phyloP scores from a whole-genome alignment of 2,113 vertebrate genomes.

The Tychaedon coryphoeus region DNA sequence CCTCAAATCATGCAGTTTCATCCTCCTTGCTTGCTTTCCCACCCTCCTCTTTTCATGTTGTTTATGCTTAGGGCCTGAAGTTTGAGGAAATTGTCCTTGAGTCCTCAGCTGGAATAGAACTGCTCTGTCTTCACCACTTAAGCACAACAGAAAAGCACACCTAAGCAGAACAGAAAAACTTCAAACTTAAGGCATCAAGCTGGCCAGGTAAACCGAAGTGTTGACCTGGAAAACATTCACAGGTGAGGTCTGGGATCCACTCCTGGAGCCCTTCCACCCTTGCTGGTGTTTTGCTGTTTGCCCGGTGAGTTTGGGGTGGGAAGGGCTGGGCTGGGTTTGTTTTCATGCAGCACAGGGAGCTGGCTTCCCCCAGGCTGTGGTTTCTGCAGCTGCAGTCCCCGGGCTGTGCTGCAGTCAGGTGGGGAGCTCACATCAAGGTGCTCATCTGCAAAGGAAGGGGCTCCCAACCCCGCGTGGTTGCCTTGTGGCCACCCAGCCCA shows the following conservation, averaged over 20 bases:
- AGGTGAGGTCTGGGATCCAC: accelerated
- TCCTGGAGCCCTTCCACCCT: not conserved
- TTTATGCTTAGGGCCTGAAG: too few relatives aligned
- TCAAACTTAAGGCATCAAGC: not conserved
- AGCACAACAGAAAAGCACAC: too few relatives aligned
- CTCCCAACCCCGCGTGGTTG: not conserved
- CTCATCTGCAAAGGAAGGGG: conserved; percentile 20
- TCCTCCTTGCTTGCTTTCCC: too few relatives aligned
- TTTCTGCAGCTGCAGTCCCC: conserved; percentile 4
- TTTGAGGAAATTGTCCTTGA: too few relatives aligned
- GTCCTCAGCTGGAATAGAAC: too few relatives aligned
- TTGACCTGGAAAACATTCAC: not conserved
- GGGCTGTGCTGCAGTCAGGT: too few relatives aligned
- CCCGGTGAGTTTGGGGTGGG: not conserved
- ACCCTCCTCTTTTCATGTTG: too few relatives aligned
- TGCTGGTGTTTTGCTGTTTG: not conserved
- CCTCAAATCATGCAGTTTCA: too few relatives aligned
- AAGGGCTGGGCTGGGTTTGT: accelerated
- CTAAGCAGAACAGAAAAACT: too few relatives aligned
- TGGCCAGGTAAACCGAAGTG: accelerated
- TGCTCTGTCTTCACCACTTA: too few relatives aligned
- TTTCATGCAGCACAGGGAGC: not conserved
- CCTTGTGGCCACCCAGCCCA: not conserved
- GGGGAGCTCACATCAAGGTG: conserved; percentile 2
- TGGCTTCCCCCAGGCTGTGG: not conserved